Evolutionary conservation across 2,888 invertebrate genomes (phyloP).

Genomic region (Zaprionus lineosus): DNA sequence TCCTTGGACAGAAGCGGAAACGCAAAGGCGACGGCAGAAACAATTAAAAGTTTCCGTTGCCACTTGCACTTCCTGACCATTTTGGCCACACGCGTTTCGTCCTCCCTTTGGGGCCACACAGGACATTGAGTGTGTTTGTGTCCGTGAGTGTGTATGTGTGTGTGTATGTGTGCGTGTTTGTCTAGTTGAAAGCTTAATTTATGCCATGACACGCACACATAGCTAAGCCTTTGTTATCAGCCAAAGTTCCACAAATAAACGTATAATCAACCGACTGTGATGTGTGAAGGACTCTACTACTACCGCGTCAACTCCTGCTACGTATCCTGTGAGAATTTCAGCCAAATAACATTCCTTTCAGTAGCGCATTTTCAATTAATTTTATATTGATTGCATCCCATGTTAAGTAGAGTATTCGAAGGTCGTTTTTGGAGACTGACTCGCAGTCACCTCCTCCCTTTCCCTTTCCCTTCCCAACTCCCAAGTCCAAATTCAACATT

Average conservation of each 20-base stretch:
- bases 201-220: conserved; percentile 28
- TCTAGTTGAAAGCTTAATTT: conserved; percentile 31
- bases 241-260: too few species aligned
- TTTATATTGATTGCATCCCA: too few species aligned
- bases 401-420: conserved; percentile 19
- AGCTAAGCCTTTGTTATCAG: too few species aligned
- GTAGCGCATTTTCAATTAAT: too few species aligned
- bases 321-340: too few species aligned
- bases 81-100: conserved; percentile 46
- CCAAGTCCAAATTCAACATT: conserved; percentile 8
- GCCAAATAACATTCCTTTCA: too few species aligned
- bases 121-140: conserved; percentile 24
- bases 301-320: too few species aligned
- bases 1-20: conserved; percentile 61
- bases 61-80: conserved; percentile 73
- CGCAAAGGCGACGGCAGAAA: conserved; percentile 72
- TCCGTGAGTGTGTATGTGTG: conserved; percentile 24
- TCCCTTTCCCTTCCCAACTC: not conserved
- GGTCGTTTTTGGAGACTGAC: too few species aligned
- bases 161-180: conserved; percentile 3
- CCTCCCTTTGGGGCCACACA: conserved; percentile 22
- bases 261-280: too few species aligned
- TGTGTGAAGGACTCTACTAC: too few species aligned
- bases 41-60: conserved; percentile 77
- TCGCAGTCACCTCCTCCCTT: too few species aligned